Conservation (phyloP, 1,140 invertebrate genomes). For the Plutomurus gul region DNA sequence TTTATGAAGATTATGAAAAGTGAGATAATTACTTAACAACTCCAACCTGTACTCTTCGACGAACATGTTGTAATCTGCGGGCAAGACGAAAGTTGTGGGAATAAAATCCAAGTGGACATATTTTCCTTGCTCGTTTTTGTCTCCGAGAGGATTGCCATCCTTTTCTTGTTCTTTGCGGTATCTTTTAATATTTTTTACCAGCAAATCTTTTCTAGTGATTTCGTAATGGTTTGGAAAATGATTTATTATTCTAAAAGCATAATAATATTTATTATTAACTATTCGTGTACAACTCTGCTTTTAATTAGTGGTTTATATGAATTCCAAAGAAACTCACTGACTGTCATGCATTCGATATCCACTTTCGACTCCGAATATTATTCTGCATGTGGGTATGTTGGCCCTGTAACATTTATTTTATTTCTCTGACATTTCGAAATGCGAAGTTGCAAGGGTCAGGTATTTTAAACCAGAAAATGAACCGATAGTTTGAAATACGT, state of each 20-base stretch:
- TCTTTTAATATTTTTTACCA: conserved; percentile 94
- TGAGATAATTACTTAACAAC: too few species aligned
- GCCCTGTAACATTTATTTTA: conserved; percentile 68
- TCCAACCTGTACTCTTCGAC: conserved; percentile 81
- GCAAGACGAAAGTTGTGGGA: conserved; percentile 88
- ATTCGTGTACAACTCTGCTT: background rate
- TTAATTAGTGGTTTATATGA: background rate
- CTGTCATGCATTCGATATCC: conserved; percentile 89
- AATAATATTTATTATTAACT: background rate
- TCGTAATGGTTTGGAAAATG: conserved; percentile 95
- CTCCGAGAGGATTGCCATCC: conserved; percentile 84
- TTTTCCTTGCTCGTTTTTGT: conserved; percentile 67
- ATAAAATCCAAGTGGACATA: conserved; percentile 86
- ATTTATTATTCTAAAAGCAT: conserved; percentile 72
- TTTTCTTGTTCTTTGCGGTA: conserved; percentile 89
- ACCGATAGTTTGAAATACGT: background rate
- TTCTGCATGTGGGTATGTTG: conserved; percentile 83
- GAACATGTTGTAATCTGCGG: conserved; percentile 94
- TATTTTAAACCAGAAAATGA: too few species aligned
- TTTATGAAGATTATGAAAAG: background rate
- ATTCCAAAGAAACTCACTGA: conserved; percentile 69
- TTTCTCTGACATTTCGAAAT: too few species aligned
- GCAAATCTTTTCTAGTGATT: conserved; percentile 87
- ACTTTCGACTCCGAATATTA: conserved; percentile 88
- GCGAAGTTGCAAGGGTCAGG: too few species aligned